Evolutionary conservation across 1,140 invertebrate species (phyloP).

Genomic region (Battus philenor): DNA sequence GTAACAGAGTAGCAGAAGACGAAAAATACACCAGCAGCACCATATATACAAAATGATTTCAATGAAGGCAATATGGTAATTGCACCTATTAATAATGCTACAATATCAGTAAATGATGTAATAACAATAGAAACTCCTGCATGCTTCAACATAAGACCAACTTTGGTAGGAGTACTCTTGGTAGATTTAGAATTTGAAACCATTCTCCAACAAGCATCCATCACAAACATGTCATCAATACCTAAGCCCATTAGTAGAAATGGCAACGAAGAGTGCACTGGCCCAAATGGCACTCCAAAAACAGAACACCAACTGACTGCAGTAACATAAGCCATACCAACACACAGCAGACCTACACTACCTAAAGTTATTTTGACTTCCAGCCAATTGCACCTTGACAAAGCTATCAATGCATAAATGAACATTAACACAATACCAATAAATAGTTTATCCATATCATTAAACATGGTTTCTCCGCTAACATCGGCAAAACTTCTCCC

Average conservation of each 20-base stretch:
- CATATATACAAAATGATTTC: constrained; percentile 86
- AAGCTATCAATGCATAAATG: constrained; percentile 82
- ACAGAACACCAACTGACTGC: constrained; percentile 85
- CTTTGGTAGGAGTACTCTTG: constrained; percentile 77
- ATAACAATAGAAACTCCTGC: constrained; percentile 90
- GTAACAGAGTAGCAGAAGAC: constrained; percentile 86
- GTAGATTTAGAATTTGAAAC: constrained; percentile 69
- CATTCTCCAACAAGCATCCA: constrained; percentile 85
- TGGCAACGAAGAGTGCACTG: constrained; percentile 88
- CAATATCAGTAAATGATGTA: constrained; percentile 89
- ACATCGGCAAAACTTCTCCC: constrained; percentile 86
- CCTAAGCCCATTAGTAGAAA: constrained; percentile 89
- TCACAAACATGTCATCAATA: constrained; percentile 89
- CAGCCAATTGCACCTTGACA: constrained; percentile 86
- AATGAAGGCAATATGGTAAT: constrained; percentile 85
- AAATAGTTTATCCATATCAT: constrained; percentile 83
- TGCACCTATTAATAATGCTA: constrained; percentile 85
- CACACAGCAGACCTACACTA: constrained; percentile 81
- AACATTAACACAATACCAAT: constrained; percentile 84
- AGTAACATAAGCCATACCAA: constrained; percentile 86
- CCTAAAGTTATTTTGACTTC: constrained; percentile 82
- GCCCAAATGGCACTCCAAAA: constrained; percentile 85
- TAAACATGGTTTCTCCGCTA: constrained; percentile 80
- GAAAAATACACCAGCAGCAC: constrained; percentile 82
- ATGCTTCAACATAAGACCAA: constrained; percentile 84